Conservation (phyloP, 1,140 invertebrate genomes). For the Apocrypta bakeri region DNA sequence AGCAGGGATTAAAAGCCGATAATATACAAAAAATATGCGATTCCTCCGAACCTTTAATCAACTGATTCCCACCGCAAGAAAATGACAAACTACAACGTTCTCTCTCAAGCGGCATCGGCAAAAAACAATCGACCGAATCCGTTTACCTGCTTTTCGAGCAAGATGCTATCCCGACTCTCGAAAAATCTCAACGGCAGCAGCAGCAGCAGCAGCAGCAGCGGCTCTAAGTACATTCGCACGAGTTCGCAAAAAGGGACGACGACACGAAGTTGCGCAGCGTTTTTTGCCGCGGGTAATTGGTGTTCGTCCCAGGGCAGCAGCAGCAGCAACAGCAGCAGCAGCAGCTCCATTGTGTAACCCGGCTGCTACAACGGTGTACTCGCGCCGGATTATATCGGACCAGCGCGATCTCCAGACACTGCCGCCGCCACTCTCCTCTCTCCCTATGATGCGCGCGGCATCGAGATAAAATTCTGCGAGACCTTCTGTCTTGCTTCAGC, state of each 20-base stretch:
- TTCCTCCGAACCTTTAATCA: not conserved
- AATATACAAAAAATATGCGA: no score
- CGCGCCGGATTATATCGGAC: slow-evolving; percentile 24
- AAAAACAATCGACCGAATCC: not conserved
- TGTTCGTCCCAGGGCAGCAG: slow-evolving; percentile 11
- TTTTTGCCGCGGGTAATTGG: slow-evolving; percentile 40
- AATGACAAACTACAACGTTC: not conserved
- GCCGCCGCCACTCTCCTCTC: not conserved
- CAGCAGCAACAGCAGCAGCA: not conserved
- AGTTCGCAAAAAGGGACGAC: not conserved
- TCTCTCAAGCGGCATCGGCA: no score
- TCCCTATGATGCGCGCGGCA: slow-evolving; percentile 40
- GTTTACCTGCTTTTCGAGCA: not conserved
- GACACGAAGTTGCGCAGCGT: not conserved
- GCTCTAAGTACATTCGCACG: slow-evolving; percentile 1
- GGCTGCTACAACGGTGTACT: not conserved
- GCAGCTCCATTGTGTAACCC: slow-evolving; percentile 35
- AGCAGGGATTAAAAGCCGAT: no score
- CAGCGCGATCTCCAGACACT: slow-evolving; percentile 32
- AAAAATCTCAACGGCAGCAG: not conserved
- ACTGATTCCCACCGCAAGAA: not conserved
- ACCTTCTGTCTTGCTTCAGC: slow-evolving; percentile 3
- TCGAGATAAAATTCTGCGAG: slow-evolving; percentile 37
- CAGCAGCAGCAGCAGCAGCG: not conserved
- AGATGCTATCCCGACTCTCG: slow-evolving; percentile 7